Percentiles rank a stretch among this genome's conserved stretches.
These are phyloP conservation scores for Dasyprocta punctata DNA, from an alignment of 2,113 vertebrate genomes.

Conservation along the genomic window DNA sequence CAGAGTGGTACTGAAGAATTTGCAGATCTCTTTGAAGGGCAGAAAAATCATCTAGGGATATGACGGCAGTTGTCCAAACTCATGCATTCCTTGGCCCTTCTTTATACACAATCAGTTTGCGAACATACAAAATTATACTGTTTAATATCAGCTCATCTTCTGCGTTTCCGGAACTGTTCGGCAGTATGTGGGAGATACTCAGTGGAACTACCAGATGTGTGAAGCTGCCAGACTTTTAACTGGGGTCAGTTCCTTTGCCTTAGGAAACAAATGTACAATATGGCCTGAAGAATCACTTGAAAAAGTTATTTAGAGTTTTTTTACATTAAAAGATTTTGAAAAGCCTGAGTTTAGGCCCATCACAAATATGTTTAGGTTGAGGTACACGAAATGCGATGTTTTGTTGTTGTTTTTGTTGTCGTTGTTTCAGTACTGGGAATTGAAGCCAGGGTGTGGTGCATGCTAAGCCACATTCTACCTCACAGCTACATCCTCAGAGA, in stretches of 20 bases:
- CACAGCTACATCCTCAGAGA: background rate
- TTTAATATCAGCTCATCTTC: background rate
- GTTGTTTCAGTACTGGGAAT: background rate
- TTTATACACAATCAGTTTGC: background rate
- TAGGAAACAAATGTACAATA: background rate
- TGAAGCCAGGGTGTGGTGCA: background rate
- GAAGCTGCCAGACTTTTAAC: background rate
- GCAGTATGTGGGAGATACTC: background rate
- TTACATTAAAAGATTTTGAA: background rate
- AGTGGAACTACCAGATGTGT: background rate
- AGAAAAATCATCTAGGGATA: background rate
- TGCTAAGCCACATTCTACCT: background rate
- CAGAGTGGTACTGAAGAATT: background rate
- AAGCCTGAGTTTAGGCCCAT: background rate
- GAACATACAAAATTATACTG: background rate
- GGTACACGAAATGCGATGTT: background rate
- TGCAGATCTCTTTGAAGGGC: background rate
- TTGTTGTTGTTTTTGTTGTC: background rate
- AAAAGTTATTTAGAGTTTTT: conserved; percentile 15
- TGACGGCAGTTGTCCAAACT: background rate
- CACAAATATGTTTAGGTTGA: background rate
- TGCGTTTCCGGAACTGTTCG: background rate
- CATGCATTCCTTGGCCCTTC: conserved; percentile 45
- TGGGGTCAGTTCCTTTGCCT: background rate
- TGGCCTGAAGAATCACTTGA: background rate